Evolutionary conservation across 1,140 invertebrate species (phyloP), one percentile per base, ranked within the genome.

Genomic region (Nasonia giraulti): DNA sequence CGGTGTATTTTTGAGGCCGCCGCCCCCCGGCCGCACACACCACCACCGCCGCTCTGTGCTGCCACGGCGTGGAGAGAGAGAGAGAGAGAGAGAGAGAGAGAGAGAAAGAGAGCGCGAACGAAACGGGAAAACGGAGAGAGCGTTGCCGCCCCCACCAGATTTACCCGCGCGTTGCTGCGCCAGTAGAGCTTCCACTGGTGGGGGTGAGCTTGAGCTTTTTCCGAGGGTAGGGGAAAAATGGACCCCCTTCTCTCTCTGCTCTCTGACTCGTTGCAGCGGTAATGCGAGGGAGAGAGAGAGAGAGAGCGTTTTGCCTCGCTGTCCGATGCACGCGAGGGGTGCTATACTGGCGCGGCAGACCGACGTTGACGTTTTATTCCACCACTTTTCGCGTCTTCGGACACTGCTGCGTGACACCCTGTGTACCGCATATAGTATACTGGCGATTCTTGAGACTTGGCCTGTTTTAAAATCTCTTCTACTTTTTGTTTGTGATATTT

Each of bases 1-100:
- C 92, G 92, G 92, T 93, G 91, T 93, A 93, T 93, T 93, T 93
- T 93, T 93, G 92, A 93, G 92, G 91, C 92, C 92, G 90, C 92
- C 92, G 91, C 92, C 92, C 91, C 91, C 91, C 88, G 89, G 89
- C 89, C 90, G 87, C 87, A 87, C 85, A 89, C 86, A 87, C 89
- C 89, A 88, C 88, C 87, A 86, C 87, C 88, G 85, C 68, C 76
- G 40, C 40, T 27, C 27, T 27, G 27, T 5, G 33, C 66, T n/a
- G 27, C 71, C 69, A 78, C 14, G 33, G 69, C n/a, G 71, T 68
- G 10, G 20, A 23, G 17, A 37, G n/a, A 74, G 80, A 11, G 47
- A 74, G 80, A 23, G 31, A 27, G 23, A 17, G 10, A 20, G 44
- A 31, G 44, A n/a, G n/a, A 77, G 27, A 23, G 31, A 75, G 33